A percentile compares a stretch with the other conserved stretches of the same genome.
phyloP scores from a whole-genome alignment of 2,888 invertebrate species.

The Chymomyza amoena region DNA sequence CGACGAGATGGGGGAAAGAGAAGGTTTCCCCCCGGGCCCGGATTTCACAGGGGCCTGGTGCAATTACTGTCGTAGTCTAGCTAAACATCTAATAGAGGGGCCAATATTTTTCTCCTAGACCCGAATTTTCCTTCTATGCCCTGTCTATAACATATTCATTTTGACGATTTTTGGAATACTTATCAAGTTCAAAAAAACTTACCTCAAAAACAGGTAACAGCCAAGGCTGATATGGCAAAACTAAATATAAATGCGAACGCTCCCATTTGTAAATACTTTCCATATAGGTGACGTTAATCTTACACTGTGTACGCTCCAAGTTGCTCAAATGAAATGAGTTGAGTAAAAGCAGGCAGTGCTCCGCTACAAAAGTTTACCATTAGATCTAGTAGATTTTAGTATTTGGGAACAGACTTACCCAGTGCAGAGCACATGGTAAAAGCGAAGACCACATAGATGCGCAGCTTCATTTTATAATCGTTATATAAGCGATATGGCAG shows the following conservation, averaged over 20 bases:
- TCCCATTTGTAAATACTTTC: slow-evolving; percentile 73
- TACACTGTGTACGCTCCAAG: slow-evolving; percentile 67
- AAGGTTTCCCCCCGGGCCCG: too few species aligned
- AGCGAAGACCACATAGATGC: slow-evolving; percentile 60
- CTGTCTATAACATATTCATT: too few species aligned
- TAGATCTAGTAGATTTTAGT: not conserved
- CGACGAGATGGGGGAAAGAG: too few species aligned
- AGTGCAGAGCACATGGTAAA: slow-evolving; percentile 65
- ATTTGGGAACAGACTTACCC: slow-evolving; percentile 44
- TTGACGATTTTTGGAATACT: not conserved
- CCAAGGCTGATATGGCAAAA: slow-evolving; percentile 64
- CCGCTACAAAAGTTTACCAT: slow-evolving; percentile 51
- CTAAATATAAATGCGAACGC: slow-evolving; percentile 61
- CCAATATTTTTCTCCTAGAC: too few species aligned
- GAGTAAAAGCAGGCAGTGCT: slow-evolving; percentile 64
- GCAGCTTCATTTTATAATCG: slow-evolving; percentile 66
- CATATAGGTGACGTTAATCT: slow-evolving; percentile 65
- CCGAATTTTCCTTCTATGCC: too few species aligned
- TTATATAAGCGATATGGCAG: slow-evolving; percentile 73
- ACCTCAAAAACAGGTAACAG: slow-evolving; percentile 73
- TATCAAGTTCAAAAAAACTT: not conserved
- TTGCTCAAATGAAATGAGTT: slow-evolving; percentile 66
- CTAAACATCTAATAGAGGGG: too few species aligned
- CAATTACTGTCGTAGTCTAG: too few species aligned
- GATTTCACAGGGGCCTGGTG: too few species aligned